Evolutionary conservation across 2,888 invertebrate genomes (phyloP).

Genomic region (Halocaridina rubra): DNA sequence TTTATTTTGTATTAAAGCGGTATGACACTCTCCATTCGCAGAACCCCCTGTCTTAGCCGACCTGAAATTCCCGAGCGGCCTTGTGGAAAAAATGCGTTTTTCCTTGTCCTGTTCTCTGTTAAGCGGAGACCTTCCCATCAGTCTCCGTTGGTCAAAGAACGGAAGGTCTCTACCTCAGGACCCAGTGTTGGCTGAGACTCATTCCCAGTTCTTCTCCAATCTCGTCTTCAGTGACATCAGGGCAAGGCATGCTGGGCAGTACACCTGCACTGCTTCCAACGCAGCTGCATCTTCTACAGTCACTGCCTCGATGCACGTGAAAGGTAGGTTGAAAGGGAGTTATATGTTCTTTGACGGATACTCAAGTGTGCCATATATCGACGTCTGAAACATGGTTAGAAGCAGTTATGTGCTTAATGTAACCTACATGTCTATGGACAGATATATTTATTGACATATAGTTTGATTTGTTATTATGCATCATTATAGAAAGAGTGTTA

Average conservation of each 20-base stretch:
- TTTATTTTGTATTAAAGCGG: too few relatives aligned
- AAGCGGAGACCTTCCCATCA: slow-evolving; percentile 70
- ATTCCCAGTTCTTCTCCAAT: slow-evolving; percentile 66
- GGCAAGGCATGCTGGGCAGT: slow-evolving; percentile 66
- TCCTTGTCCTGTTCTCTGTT: slow-evolving; percentile 69
- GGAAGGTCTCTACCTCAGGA: slow-evolving; percentile 67
- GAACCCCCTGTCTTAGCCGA: slow-evolving; percentile 69
- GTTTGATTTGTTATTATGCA: too few relatives aligned
- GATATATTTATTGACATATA: too few relatives aligned
- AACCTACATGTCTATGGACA: too few relatives aligned
- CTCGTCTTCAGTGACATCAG: slow-evolving; percentile 66
- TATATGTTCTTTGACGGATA: too few relatives aligned
- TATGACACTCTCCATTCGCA: slow-evolving; percentile 63
- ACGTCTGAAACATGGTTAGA: too few relatives aligned
- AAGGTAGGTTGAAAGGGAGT: slow-evolving; percentile 66
- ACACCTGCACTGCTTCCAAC: slow-evolving; percentile 67
- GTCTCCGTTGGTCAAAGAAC: slow-evolving; percentile 69
- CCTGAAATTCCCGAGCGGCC: slow-evolving; percentile 66
- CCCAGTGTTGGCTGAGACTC: slow-evolving; percentile 50
- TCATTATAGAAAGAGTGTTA: too few relatives aligned
- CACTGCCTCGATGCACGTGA: slow-evolving; percentile 68
- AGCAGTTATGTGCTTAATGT: too few relatives aligned
- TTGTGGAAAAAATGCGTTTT: slow-evolving; percentile 68
- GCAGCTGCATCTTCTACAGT: slow-evolving; percentile 66
- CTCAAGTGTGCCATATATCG: too few relatives aligned